Evolutionary conservation across 2,797 vertebrate genomes (phyloP).

Genomic region (Leuciscus waleckii): DNA sequence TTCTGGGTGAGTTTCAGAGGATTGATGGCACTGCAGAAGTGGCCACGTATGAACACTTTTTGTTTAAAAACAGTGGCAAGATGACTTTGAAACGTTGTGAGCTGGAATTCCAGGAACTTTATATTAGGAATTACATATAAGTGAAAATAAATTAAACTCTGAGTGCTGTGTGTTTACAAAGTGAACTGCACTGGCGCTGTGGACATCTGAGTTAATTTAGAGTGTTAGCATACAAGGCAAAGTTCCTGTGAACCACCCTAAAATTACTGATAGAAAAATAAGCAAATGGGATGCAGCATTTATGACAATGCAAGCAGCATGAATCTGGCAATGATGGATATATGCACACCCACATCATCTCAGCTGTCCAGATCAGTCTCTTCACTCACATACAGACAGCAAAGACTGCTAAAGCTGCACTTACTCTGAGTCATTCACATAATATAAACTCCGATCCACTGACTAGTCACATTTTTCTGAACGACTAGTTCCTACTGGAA

Average conservation of each 20-base stretch:
- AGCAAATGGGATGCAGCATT: slow-evolving; percentile 1
- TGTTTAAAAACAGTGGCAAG: neutral
- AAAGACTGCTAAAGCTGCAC: neutral
- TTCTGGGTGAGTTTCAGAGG: neutral
- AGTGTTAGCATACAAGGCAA: neutral
- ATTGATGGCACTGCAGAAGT: neutral
- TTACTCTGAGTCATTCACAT: neutral
- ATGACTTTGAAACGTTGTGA: neutral
- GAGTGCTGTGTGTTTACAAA: slow-evolving; percentile 16
- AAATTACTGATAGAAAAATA: neutral
- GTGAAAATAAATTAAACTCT: neutral
- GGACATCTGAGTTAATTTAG: slow-evolving; percentile 19
- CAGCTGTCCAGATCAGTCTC: neutral
- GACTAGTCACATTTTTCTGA: neutral
- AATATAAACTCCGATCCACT: slow-evolving; percentile 5
- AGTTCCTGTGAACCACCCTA: neutral
- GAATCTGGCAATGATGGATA: neutral
- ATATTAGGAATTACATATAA: neutral
- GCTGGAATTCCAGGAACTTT: neutral
- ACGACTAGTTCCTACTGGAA: neutral
- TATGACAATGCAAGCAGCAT: slow-evolving; percentile 26
- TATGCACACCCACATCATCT: slow-evolving; percentile 10
- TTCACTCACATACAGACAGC: neutral
- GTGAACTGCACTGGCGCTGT: neutral
- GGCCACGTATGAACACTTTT: neutral